phyloP scores from a whole-genome alignment of 2,113 vertebrate genomes.

The Ondatra zibethicus region DNA sequence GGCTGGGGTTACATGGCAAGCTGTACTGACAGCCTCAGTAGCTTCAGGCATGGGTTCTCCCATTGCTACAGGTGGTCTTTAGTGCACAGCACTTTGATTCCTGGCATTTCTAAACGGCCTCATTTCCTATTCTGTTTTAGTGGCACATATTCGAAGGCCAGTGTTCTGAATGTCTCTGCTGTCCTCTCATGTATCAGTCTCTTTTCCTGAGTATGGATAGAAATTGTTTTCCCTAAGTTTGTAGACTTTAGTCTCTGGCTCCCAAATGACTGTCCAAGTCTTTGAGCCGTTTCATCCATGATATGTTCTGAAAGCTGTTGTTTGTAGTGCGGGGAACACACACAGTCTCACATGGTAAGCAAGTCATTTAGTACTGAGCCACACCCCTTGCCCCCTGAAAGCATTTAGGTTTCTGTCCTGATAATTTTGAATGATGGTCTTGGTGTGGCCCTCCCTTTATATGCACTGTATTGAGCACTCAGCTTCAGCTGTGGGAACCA shows the following conservation, averaged over 20 bases:
- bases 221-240: not conserved
- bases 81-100: not conserved
- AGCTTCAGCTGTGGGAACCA: not conserved
- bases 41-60: not conserved
- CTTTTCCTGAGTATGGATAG: not conserved
- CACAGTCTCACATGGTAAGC: too few species aligned
- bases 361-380: not conserved
- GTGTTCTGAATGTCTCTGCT: not conserved
- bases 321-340: not conserved
- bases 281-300: not conserved
- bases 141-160: not conserved
- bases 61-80: not conserved
- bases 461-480: not conserved
- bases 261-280: not conserved
- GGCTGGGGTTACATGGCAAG: not conserved
- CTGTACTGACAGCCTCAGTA: not conserved
- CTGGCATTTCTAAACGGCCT: not conserved
- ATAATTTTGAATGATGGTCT: not conserved
- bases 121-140: not conserved
- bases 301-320: not conserved
- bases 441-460: not conserved
- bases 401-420: not conserved
- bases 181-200: not conserved
- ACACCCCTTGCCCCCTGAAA: not conserved
- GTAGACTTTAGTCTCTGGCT: not conserved